Conservation (phyloP, 2,113 vertebrate genomes). For the Galemys pyrenaicus region DNA sequence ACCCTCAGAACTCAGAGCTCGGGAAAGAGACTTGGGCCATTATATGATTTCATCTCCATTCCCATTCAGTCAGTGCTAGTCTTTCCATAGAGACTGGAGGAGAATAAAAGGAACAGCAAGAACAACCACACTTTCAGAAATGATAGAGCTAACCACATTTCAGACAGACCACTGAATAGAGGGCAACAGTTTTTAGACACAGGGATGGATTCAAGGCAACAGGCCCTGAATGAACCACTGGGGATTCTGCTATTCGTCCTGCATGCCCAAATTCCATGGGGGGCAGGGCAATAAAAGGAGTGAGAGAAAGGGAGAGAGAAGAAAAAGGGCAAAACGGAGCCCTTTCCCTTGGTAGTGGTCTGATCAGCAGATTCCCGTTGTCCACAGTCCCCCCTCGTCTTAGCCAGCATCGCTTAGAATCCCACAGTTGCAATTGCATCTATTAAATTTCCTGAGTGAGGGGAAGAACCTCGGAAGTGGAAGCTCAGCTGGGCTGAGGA, state of each 20-base stretch:
- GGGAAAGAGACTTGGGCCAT: not conserved
- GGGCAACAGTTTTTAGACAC: not conserved
- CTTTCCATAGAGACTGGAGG: not conserved
- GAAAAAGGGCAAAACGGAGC: not conserved
- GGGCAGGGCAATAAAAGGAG: not conserved
- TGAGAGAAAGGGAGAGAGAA: not conserved
- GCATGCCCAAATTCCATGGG: not conserved
- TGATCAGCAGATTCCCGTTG: not conserved
- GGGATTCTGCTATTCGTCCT: not conserved
- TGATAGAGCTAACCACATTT: not conserved
- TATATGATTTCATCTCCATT: not conserved
- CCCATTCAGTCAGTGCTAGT: not conserved
- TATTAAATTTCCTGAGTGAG: not conserved
- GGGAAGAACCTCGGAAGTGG: not conserved
- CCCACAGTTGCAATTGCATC: not conserved
- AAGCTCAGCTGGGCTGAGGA: not conserved
- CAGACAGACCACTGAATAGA: not conserved
- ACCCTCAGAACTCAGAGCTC: not conserved
- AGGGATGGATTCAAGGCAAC: not conserved
- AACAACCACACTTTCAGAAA: not conserved
- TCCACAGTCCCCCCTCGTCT: accelerated
- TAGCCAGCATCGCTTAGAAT: not conserved
- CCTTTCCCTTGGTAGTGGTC: not conserved
- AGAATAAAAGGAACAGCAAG: not conserved
- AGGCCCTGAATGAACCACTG: not conserved